Evolutionary conservation across 2,797 vertebrate species (phyloP).

Genomic region (Perodicticus potto): DNA sequence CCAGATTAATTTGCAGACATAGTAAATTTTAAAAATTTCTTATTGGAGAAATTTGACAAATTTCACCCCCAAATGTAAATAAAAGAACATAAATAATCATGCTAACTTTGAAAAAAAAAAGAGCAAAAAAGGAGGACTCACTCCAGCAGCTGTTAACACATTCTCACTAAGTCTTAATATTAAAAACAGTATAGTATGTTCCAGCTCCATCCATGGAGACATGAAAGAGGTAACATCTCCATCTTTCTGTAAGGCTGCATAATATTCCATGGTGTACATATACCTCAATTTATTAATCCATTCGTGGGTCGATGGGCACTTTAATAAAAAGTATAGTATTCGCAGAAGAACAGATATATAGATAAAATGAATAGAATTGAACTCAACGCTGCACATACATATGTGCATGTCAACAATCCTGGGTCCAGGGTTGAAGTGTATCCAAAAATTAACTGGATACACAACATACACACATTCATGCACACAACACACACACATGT

Average conservation of each 20-base stretch:
- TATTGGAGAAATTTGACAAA: not conserved
- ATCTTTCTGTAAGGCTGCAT: no score
- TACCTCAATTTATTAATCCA: no score
- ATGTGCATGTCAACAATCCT: not conserved
- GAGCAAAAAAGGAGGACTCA: not conserved
- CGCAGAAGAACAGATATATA: not conserved
- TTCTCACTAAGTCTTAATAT: not conserved
- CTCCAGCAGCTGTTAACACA: not conserved
- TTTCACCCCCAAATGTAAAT: conserved; percentile 29
- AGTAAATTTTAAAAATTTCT: conserved; percentile 1
- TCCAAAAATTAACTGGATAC: not conserved
- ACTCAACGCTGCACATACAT: not conserved
- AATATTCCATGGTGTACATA: no score
- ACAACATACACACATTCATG: not conserved
- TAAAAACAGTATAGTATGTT: no score
- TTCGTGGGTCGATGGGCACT: no score
- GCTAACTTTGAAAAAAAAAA: conserved; percentile 32
- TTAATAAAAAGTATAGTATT: not conserved
- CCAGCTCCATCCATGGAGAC: no score
- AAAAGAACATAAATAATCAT: conserved; percentile 47
- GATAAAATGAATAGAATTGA: not conserved
- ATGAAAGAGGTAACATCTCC: no score
- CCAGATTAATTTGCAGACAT: conserved; percentile 14
- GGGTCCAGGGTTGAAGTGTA: not conserved
- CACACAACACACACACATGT: not conserved